Evolutionary conservation across 2,113 vertebrate genomes (phyloP), one percentile per base, ranked within the genome.

Genomic region (Falcunculus frontatus): DNA sequence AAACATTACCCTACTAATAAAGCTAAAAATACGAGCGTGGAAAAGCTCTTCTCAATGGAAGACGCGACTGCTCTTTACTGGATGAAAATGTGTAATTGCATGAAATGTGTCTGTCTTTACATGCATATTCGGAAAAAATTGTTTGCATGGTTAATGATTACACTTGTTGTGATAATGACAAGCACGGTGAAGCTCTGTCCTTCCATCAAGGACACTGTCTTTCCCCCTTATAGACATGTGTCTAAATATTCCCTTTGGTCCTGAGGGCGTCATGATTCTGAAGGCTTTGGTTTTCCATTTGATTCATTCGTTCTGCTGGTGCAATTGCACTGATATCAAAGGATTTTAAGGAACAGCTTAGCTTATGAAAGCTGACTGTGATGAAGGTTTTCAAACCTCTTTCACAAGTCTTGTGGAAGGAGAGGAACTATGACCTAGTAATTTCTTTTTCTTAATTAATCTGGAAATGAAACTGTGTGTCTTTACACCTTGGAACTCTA

Each of bases 251-350:
- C 63, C 78, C 4, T 73, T 79, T 81, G 84, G 84, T 97, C 93
- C 80, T 62, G 55, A 82, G 89, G 60, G 56, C 59, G 79, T 75
- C 2, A 81, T 86, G 89, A 92, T 96, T 96, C 78, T 94, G 87
- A 91, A 84, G 89, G 46, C 59, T 93, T 83, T 63, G 57, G 52
- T 64, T 94, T 90, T 53, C 33, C 88, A 60, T 72, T 76, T 91
- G 49, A 92, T 94, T 89, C 39, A 86, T 93, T 84, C 3, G 7
- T 93, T 95, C 78, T 93, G 81, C 87, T 79, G 42, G 14, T 87
- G 35, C 42, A 73, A 67, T 35, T 57, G 33, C 33, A 77, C 8
- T 50, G 55, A 69, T 85, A 76, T 76, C 70, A 90, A 91, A 84
- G 70, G 57, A 63, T 93, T 96, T 93, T 69, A 82, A 55, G 23